Evolutionary conservation across 2,797 vertebrate genomes (phyloP).

Genomic region (Bradypodion ventrale): DNA sequence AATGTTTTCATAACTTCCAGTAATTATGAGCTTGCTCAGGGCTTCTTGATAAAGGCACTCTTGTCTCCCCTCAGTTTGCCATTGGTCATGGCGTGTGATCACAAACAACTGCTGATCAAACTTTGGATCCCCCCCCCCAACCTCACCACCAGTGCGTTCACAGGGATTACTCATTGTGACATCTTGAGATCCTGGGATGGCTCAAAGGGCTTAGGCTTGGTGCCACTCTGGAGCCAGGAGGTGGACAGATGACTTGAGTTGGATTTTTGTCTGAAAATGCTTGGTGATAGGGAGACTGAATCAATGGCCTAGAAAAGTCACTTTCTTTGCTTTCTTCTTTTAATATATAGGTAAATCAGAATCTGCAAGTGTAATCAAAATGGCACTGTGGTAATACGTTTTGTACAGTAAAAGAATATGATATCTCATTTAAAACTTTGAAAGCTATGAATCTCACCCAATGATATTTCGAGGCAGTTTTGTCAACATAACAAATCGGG

Average conservation of each 20-base stretch:
- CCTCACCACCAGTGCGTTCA: background rate
- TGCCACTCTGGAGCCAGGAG: background rate
- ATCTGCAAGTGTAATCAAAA: background rate
- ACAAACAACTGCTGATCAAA: background rate
- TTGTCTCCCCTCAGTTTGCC: conserved; percentile 14
- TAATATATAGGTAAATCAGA: accelerated
- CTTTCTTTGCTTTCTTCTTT: background rate
- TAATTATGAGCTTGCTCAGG: background rate
- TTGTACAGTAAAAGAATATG: background rate
- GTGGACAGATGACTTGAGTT: background rate
- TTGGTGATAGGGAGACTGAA: background rate
- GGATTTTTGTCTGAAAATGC: background rate
- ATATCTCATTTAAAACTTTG: background rate
- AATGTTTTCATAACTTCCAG: conserved; percentile 32
- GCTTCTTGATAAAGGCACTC: background rate
- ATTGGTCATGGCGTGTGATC: conserved; percentile 8
- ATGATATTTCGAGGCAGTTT: background rate
- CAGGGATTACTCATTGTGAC: conserved; percentile 13
- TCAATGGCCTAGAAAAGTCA: background rate
- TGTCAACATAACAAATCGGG: too few species aligned
- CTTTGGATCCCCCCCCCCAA: background rate
- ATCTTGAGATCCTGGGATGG: conserved; percentile 1
- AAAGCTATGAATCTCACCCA: background rate
- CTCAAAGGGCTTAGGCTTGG: background rate
- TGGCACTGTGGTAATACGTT: background rate